A percentile compares a stretch with the other conserved stretches of the same genome.
phyloP scores from a whole-genome alignment of 2,888 invertebrate species.

The Eupithecia inturbata region DNA sequence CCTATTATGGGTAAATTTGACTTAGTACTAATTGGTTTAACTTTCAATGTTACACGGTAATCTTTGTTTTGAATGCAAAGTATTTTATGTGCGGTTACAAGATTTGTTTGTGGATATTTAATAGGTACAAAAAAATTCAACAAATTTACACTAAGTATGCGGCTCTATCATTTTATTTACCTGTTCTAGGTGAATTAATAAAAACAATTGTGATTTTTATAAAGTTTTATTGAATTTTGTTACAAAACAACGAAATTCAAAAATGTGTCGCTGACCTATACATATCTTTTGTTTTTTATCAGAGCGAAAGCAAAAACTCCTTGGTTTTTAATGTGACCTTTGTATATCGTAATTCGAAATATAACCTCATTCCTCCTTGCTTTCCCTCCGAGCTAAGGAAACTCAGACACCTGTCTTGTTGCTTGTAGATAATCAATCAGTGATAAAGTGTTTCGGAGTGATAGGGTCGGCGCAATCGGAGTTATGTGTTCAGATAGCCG shows the following conservation, averaged over 20 bases:
- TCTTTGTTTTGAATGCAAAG: too few relatives aligned
- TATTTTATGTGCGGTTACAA: too few relatives aligned
- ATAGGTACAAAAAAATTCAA: too few relatives aligned
- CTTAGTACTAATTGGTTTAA: too few relatives aligned
- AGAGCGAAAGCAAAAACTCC: not conserved
- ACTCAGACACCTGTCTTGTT: slow-evolving; percentile 8
- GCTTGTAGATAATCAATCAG: slow-evolving; percentile 9
- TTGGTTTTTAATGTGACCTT: not conserved
- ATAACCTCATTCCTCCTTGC: not conserved
- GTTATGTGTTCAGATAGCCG: slow-evolving; percentile 5
- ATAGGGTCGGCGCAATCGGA: not conserved
- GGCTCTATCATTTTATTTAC: too few relatives aligned
- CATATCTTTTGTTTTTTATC: not conserved
- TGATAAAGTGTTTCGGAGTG: slow-evolving; percentile 14
- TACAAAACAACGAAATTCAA: not conserved
- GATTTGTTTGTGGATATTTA: too few relatives aligned
- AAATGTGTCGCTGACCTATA: not conserved
- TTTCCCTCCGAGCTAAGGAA: slow-evolving; percentile 1
- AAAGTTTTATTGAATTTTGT: too few relatives aligned
- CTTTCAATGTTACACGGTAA: too few relatives aligned
- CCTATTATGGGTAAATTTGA: too few relatives aligned
- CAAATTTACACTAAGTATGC: too few relatives aligned
- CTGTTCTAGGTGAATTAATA: too few relatives aligned
- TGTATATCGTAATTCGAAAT: not conserved
- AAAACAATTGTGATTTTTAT: too few relatives aligned